Conservation (phyloP, 2,888 invertebrate species). For the Eristalis tenax region DNA sequence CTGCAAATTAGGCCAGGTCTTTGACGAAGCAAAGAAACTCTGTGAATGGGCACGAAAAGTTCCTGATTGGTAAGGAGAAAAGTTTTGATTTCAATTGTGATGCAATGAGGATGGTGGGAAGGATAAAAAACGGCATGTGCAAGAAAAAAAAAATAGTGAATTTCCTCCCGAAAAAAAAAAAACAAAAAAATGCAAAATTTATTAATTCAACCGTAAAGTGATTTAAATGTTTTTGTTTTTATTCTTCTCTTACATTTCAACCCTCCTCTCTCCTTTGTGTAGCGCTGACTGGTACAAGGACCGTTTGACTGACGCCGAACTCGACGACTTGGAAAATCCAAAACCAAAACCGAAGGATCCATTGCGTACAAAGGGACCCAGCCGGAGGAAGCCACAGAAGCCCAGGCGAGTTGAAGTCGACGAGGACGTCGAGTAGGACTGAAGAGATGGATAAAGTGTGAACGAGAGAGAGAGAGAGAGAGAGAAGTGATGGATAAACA, state of each 20-base stretch:
- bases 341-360: conserved; percentile 85
- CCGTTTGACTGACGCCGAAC: conserved; percentile 89
- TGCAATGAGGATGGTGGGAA: not conserved
- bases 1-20: conserved; percentile 93
- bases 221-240: conserved; percentile 26
- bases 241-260: conserved; percentile 18
- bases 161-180: not conserved
- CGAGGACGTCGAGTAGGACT: conserved; percentile 74
- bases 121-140: not conserved
- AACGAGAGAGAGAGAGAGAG: not conserved
- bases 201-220: conserved; percentile 42
- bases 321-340: conserved; percentile 91
- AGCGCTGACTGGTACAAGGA: conserved; percentile 96
- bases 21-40: conserved; percentile 89
- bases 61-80: conserved; percentile 89
- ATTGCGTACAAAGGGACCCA: conserved; percentile 80
- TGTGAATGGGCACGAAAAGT: conserved; percentile 95
- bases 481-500: not conserved
- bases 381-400: conserved; percentile 77
- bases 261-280: conserved; percentile 74
- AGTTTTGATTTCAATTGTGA: conserved; percentile 33
- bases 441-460: not conserved
- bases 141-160: not conserved
- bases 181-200: conserved; percentile 19
- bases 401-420: conserved; percentile 72